A percentile compares a stretch with the other conserved stretches of the same genome.
phyloP scores from a whole-genome alignment of 2,888 invertebrate genomes.

The Melitaea athalia region DNA sequence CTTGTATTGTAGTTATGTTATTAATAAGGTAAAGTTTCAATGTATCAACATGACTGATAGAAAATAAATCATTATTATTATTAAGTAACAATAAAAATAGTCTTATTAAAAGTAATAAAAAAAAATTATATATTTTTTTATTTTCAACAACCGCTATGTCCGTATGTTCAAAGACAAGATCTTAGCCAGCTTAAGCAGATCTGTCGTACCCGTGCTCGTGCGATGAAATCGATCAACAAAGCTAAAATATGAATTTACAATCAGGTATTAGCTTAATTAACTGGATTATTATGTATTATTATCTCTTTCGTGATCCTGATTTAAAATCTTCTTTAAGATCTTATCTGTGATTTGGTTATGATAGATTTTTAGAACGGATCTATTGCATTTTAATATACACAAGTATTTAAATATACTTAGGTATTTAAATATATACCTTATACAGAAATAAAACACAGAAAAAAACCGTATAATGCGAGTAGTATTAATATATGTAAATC shows the following conservation, averaged over 20 bases:
- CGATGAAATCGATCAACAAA: conserved; percentile 21
- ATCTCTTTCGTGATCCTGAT: background rate
- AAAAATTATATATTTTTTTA: background rate
- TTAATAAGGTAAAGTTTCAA: too few species aligned
- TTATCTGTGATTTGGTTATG: background rate
- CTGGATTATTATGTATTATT: background rate
- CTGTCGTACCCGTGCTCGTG: too few species aligned
- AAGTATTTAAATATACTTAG: background rate
- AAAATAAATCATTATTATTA: too few species aligned
- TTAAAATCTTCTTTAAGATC: background rate
- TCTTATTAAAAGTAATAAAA: background rate
- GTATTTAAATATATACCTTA: too few species aligned
- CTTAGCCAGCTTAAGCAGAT: conserved; percentile 28
- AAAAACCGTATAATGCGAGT: too few species aligned
- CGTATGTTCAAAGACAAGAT: conserved; percentile 27
- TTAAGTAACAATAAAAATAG: too few species aligned
- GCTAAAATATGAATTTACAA: conserved; percentile 13
- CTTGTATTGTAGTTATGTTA: too few species aligned
- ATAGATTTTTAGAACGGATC: background rate
- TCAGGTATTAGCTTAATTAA: conserved; percentile 11
- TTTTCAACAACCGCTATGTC: background rate
- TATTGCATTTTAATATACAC: background rate
- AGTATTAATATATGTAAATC: too few species aligned
- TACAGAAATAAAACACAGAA: too few species aligned
- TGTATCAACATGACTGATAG: too few species aligned